Evolutionary conservation across 1,140 invertebrate species (phyloP).

Genomic region (Drosophila pachea): DNA sequence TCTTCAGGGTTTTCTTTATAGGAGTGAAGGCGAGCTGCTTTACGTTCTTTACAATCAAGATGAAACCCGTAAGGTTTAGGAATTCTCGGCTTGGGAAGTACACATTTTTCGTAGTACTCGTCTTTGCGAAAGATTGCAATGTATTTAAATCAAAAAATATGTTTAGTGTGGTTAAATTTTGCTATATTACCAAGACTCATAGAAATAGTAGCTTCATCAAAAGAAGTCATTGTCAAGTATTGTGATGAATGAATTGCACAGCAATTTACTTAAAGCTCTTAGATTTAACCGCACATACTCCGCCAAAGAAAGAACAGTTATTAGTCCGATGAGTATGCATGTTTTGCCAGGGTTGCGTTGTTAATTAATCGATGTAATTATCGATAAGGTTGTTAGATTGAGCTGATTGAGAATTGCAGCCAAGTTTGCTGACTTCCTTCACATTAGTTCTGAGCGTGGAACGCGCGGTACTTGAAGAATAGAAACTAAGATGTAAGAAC

Average conservation of each 20-base stretch:
- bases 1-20: constrained; percentile 26
- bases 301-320: constrained; percentile 26
- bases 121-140: constrained; percentile 21
- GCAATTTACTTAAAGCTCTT: neutral
- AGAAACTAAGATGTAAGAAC: constrained; percentile 16
- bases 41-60: constrained; percentile 1
- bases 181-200: constrained; percentile 39
- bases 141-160: neutral
- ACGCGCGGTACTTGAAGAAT: neutral
- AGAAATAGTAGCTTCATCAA: constrained; percentile 17
- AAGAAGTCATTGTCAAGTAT: constrained; percentile 30
- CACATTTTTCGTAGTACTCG: constrained; percentile 45
- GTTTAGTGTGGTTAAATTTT: too few species aligned
- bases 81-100: constrained; percentile 39
- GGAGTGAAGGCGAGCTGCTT: constrained; percentile 39
- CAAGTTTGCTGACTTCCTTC: constrained; percentile 22
- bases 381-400: neutral
- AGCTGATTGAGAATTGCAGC: constrained; percentile 12
- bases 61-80: constrained; percentile 19
- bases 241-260: neutral
- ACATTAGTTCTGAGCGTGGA: constrained; percentile 15
- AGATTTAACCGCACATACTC: neutral
- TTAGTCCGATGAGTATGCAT: constrained; percentile 22
- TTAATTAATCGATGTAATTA: neutral
- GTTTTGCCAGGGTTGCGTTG: neutral